Evolutionary conservation across 2,113 vertebrate genomes (phyloP).

Genomic region (Labeo catla): DNA sequence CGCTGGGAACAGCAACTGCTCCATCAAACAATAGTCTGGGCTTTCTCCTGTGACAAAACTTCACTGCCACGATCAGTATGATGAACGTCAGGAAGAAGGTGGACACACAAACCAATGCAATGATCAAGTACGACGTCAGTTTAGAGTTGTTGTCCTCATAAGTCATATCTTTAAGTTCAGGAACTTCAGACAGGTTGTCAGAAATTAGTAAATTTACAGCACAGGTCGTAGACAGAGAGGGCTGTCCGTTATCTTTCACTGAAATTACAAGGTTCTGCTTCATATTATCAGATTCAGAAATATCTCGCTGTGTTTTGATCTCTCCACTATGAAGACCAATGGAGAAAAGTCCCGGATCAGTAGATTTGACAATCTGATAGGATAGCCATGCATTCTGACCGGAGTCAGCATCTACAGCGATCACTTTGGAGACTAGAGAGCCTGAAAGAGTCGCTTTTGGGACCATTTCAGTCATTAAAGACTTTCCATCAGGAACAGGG

Average conservation of each 20-base stretch:
- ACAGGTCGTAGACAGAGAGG: slow-evolving; percentile 76
- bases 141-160: slow-evolving; percentile 54
- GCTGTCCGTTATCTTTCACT: slow-evolving; percentile 83
- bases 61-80: slow-evolving; percentile 53
- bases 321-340: slow-evolving; percentile 83
- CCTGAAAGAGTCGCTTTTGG: slow-evolving; percentile 70
- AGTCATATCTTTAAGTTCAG: slow-evolving; percentile 59
- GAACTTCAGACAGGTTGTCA: slow-evolving; percentile 61
- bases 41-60: slow-evolving; percentile 57
- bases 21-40: slow-evolving; percentile 61
- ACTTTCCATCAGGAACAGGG: slow-evolving; percentile 53
- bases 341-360: slow-evolving; percentile 80
- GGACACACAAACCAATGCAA: slow-evolving; percentile 58
- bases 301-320: slow-evolving; percentile 77
- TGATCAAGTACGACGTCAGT: slow-evolving; percentile 59
- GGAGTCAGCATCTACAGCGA: slow-evolving; percentile 80
- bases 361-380: slow-evolving; percentile 77
- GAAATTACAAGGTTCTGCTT: slow-evolving; percentile 80
- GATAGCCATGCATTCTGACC: slow-evolving; percentile 87
- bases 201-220: slow-evolving; percentile 66
- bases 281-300: slow-evolving; percentile 77
- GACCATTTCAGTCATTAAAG: slow-evolving; percentile 56
- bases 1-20: slow-evolving; percentile 52
- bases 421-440: slow-evolving; percentile 79
- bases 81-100: slow-evolving; percentile 62